Evolutionary conservation across 1,140 invertebrate genomes (phyloP).

Genomic region (Brachionus koreanus): DNA sequence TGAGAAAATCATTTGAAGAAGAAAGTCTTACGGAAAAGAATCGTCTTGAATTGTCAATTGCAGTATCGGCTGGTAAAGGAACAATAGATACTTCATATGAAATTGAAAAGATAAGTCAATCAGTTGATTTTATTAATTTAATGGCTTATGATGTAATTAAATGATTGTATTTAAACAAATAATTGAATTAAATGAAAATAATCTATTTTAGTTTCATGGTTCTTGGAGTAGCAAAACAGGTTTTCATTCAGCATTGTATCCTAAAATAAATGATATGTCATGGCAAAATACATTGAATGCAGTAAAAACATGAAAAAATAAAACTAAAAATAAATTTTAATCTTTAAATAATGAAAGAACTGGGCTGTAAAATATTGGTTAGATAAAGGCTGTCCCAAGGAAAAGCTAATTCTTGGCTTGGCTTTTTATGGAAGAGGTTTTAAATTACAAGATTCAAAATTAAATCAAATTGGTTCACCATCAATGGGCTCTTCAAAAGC

Average conservation of each 20-base stretch:
- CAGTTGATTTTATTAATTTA: constrained; percentile 90
- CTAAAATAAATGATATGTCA: neutral
- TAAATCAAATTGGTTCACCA: constrained; percentile 84
- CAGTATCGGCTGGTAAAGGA: constrained; percentile 47
- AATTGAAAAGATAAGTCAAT: constrained; percentile 72
- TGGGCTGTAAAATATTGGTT: no score
- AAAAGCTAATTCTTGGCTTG: constrained; percentile 77
- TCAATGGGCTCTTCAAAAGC: constrained; percentile 70
- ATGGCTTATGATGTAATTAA: constrained; percentile 77
- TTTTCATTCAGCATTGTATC: constrained; percentile 25
- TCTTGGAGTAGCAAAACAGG: constrained; percentile 36
- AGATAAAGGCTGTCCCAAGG: no score
- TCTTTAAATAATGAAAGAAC: no score
- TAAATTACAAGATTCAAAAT: constrained; percentile 67
- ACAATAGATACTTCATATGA: no score
- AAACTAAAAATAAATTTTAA: neutral
- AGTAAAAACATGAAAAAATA: constrained; percentile 44
- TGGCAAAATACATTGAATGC: neutral
- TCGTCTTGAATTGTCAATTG: constrained; percentile 59
- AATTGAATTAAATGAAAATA: no score
- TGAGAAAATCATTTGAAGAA: constrained; percentile 46
- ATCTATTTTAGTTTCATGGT: constrained; percentile 49
- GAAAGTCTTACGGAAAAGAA: constrained; percentile 66
- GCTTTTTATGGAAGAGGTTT: no score
- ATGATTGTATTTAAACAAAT: no score